Evolutionary conservation across 2,113 vertebrate species (phyloP).

Genomic region (Sarotherodon lohbergeri): DNA sequence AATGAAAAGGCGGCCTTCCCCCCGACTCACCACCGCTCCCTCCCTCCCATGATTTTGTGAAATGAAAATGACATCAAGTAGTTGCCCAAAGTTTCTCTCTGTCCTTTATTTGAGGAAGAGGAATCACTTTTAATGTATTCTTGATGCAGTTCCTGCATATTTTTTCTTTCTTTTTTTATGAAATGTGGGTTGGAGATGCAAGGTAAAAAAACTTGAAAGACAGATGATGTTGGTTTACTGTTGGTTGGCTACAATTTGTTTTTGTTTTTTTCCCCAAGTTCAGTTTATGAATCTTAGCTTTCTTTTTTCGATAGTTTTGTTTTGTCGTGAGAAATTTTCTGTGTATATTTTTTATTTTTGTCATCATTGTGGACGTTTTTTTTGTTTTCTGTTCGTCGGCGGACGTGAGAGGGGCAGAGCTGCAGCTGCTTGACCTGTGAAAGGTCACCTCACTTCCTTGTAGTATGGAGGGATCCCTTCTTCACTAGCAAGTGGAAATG

Average conservation of each 20-base stretch:
- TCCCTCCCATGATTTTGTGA: constrained; percentile 46
- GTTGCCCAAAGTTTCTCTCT: constrained; percentile 65
- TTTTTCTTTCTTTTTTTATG: background rate
- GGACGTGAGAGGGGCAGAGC: constrained; percentile 47
- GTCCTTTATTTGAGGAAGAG: constrained; percentile 47
- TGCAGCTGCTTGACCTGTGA: constrained; percentile 43
- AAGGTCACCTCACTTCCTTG: constrained; percentile 45
- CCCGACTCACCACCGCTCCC: background rate
- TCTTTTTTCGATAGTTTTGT: constrained; percentile 67
- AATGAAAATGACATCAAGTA: constrained; percentile 44
- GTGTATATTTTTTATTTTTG: constrained; percentile 47
- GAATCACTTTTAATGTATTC: constrained; percentile 32
- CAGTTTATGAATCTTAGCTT: constrained; percentile 58
- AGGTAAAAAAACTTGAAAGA: constrained; percentile 88
- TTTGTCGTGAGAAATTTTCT: constrained; percentile 51
- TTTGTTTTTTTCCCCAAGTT: constrained; percentile 59
- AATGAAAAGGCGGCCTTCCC: constrained; percentile 41
- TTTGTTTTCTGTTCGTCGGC: constrained; percentile 5
- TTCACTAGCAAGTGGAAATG: constrained; percentile 82
- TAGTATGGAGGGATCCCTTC: constrained; percentile 65
- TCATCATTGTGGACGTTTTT: constrained; percentile 64
- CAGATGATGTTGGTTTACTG: constrained; percentile 65
- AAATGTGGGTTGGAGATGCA: constrained; percentile 25
- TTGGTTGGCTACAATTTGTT: constrained; percentile 79
- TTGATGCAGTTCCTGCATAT: constrained; percentile 27